phyloP scores from a whole-genome alignment of 2,888 invertebrate genomes.

The Lepidocyrtoides sp. region DNA sequence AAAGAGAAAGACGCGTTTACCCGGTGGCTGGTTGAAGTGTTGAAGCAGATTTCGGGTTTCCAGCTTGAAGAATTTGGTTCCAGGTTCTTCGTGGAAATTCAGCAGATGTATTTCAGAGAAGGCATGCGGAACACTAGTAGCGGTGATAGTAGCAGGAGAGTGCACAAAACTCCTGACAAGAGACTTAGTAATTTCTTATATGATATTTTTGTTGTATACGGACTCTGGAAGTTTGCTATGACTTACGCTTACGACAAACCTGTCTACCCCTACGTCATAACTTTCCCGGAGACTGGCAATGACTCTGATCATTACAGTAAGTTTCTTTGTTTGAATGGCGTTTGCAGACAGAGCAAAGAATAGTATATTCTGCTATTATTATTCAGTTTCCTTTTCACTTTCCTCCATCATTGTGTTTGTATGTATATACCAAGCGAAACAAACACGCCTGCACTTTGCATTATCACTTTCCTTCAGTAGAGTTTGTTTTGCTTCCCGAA shows the following conservation, averaged over 20 bases:
- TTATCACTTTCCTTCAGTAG: neutral
- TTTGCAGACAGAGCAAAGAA: slow-evolving; percentile 4
- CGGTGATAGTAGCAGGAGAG: neutral
- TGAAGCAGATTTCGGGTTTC: slow-evolving; percentile 51
- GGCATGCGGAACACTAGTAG: slow-evolving; percentile 10
- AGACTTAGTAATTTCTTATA: slow-evolving; percentile 76
- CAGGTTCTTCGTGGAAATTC: slow-evolving; percentile 54
- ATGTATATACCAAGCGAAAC: neutral
- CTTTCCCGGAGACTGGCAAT: slow-evolving; percentile 54
- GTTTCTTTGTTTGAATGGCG: neutral
- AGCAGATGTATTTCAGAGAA: slow-evolving; percentile 65
- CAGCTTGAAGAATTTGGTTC: neutral
- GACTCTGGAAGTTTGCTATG: slow-evolving; percentile 75
- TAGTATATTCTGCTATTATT: neutral
- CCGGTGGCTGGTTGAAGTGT: slow-evolving; percentile 42
- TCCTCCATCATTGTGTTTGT: neutral
- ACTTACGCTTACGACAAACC: slow-evolving; percentile 70
- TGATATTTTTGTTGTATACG: slow-evolving; percentile 72
- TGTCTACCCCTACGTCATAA: slow-evolving; percentile 79
- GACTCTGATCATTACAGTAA: slow-evolving; percentile 55
- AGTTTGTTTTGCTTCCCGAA: neutral
- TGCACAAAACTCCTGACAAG: neutral
- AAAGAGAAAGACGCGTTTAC: slow-evolving; percentile 46
- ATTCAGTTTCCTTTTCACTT: slow-evolving; percentile 17
- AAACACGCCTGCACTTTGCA: too few species aligned